Conservation (phyloP, 2,113 vertebrate species). For the Oryzias celebensis region DNA sequence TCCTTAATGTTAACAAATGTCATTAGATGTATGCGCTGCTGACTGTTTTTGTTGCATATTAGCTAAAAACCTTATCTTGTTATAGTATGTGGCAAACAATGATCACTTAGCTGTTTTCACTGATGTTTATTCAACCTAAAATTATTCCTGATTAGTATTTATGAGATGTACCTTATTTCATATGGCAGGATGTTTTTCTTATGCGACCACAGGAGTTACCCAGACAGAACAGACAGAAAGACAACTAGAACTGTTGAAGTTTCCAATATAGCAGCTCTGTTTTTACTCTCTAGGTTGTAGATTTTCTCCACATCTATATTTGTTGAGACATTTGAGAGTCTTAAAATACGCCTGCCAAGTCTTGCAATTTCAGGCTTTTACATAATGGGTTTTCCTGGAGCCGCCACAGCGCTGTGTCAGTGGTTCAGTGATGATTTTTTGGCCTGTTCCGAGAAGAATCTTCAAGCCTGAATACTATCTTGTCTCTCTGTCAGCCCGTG, state of each 20-base stretch:
- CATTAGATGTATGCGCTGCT: conserved; percentile 61
- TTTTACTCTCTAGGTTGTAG: neutral
- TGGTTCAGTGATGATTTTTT: conserved; percentile 33
- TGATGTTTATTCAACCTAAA: too few relatives aligned
- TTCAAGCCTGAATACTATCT: conserved; percentile 11
- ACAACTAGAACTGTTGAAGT: neutral
- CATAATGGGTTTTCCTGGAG: conserved; percentile 20
- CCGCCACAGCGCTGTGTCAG: conserved; percentile 3
- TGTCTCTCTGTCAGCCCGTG: conserved; percentile 15
- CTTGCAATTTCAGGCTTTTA: conserved; percentile 20
- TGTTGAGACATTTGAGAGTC: conserved; percentile 2
- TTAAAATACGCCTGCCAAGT: neutral
- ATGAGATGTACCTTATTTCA: too few relatives aligned
- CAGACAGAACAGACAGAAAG: neutral
- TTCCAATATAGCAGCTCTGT: neutral
- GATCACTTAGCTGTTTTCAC: too few relatives aligned
- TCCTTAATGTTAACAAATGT: conserved; percentile 71
- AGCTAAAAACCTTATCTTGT: conserved; percentile 21
- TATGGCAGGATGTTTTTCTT: too few relatives aligned
- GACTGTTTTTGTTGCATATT: conserved; percentile 24
- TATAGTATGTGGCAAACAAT: too few relatives aligned
- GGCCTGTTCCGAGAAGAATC: conserved; percentile 21
- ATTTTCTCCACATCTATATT: neutral
- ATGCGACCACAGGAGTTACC: too few relatives aligned
- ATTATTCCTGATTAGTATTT: too few relatives aligned